A percentile compares a stretch with the other conserved stretches of the same genome.
phyloP scores from a whole-genome alignment of 2,888 invertebrate species.

The Aphodius sticticus region DNA sequence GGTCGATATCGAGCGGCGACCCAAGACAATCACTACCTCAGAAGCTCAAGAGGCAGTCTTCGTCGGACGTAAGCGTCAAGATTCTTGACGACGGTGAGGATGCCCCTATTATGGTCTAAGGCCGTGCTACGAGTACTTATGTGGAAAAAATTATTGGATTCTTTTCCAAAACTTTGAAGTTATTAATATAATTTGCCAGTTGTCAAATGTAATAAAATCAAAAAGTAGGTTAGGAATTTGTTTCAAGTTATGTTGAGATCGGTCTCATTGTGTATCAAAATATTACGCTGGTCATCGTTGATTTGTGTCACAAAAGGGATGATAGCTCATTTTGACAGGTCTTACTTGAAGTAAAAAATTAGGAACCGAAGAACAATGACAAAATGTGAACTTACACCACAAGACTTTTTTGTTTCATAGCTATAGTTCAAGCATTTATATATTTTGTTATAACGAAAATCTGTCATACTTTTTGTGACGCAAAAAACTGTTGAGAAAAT shows the following conservation, averaged over 20 bases:
- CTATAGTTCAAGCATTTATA: too few species aligned
- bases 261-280: too few species aligned
- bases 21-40: constrained; percentile 47
- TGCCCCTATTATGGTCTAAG: constrained; percentile 60
- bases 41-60: constrained; percentile 58
- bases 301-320: too few species aligned
- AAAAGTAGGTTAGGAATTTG: not conserved
- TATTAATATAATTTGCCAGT: not conserved
- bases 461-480: too few species aligned
- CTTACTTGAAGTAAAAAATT: too few species aligned
- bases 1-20: constrained; percentile 57
- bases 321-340: too few species aligned
- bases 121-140: constrained; percentile 19
- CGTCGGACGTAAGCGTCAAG: constrained; percentile 57
- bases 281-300: too few species aligned
- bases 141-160: constrained; percentile 14
- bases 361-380: too few species aligned
- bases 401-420: too few species aligned
- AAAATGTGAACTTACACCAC: too few species aligned
- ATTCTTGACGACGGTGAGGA: constrained; percentile 58
- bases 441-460: too few species aligned
- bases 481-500: too few species aligned
- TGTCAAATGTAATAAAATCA: not conserved
- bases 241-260: not conserved
- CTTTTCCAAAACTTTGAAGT: not conserved